Evolutionary conservation across 1,140 invertebrate genomes (phyloP).

Genomic region (Orius insidiosus): DNA sequence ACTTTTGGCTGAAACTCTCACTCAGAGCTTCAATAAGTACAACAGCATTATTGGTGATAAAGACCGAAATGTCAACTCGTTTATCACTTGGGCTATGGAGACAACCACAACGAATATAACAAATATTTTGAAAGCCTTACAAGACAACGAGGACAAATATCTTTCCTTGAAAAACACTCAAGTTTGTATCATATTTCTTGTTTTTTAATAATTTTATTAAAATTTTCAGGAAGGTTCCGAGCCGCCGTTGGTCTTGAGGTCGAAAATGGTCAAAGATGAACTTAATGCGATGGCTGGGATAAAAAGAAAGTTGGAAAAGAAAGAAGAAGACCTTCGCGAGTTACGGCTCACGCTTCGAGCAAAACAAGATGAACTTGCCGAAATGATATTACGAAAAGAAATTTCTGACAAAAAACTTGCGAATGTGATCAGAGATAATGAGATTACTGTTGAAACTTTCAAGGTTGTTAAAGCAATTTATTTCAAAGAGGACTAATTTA

Average conservation of each 20-base stretch:
- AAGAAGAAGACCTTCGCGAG: constrained; percentile 78
- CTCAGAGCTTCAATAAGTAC: constrained; percentile 8
- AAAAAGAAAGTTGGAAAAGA: constrained; percentile 64
- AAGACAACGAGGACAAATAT: constrained; percentile 23
- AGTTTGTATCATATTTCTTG: too few relatives aligned
- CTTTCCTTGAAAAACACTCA: constrained; percentile 8
- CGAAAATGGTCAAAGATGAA: constrained; percentile 71
- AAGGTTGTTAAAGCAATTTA: constrained; percentile 20
- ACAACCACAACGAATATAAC: constrained; percentile 22
- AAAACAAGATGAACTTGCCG: constrained; percentile 87
- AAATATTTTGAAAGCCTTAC: constrained; percentile 41
- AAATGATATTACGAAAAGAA: constrained; percentile 82
- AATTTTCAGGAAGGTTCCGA: constrained; percentile 32
- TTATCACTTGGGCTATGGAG: constrained; percentile 19
- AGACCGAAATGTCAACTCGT: constrained; percentile 14
- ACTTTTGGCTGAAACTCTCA: background rate
- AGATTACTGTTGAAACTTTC: constrained; percentile 57
- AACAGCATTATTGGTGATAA: constrained; percentile 11
- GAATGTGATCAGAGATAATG: constrained; percentile 66
- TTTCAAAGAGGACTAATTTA: too few relatives aligned
- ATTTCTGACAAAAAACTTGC: constrained; percentile 83
- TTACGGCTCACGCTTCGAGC: constrained; percentile 62
- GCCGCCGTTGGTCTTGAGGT: constrained; percentile 31
- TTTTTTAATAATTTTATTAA: constrained; percentile 5
- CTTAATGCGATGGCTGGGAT: constrained; percentile 69